A percentile compares a stretch with the other conserved stretches of the same genome.
Evolutionary conservation across 2,888 invertebrate genomes (phyloP).

Genomic region (Xestia c-nigrum): DNA sequence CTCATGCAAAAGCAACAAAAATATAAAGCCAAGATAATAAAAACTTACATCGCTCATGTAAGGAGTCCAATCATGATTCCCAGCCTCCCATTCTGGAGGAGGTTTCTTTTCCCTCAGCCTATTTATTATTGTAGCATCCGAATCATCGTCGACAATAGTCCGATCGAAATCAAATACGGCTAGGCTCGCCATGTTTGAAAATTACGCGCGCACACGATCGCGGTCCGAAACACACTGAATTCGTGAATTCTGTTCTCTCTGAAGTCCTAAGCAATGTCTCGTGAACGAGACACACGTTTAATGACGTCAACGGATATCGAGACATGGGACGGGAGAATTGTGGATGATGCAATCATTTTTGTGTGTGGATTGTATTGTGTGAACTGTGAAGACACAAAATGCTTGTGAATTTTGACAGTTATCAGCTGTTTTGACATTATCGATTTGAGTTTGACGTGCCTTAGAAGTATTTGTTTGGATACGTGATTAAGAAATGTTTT

Average conservation of each 20-base stretch:
- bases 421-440: slow-evolving; percentile 60
- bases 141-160: slow-evolving; percentile 86
- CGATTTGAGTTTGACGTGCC: slow-evolving; percentile 52
- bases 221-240: slow-evolving; percentile 68
- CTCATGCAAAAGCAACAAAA: slow-evolving; percentile 22
- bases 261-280: slow-evolving; percentile 30
- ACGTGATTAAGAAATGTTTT: not conserved
- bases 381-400: slow-evolving; percentile 21
- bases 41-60: slow-evolving; percentile 87
- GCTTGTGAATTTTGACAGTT: slow-evolving; percentile 56
- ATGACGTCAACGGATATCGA: slow-evolving; percentile 59
- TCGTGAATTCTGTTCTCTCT: slow-evolving; percentile 26
- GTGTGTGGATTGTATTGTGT: slow-evolving; percentile 47
- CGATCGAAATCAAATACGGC: slow-evolving; percentile 88
- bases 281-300: slow-evolving; percentile 43
- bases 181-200: slow-evolving; percentile 75
- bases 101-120: slow-evolving; percentile 82
- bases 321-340: slow-evolving; percentile 54
- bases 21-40: slow-evolving; percentile 11
- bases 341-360: slow-evolving; percentile 68
- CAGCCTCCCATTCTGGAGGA: slow-evolving; percentile 85
- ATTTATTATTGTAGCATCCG: slow-evolving; percentile 85
- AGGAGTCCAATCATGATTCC: slow-evolving; percentile 85
- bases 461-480: slow-evolving; percentile 48
- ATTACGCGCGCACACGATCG: slow-evolving; percentile 70